Conservation (phyloP, 2,888 invertebrate species). For the Cantharis nigra region DNA sequence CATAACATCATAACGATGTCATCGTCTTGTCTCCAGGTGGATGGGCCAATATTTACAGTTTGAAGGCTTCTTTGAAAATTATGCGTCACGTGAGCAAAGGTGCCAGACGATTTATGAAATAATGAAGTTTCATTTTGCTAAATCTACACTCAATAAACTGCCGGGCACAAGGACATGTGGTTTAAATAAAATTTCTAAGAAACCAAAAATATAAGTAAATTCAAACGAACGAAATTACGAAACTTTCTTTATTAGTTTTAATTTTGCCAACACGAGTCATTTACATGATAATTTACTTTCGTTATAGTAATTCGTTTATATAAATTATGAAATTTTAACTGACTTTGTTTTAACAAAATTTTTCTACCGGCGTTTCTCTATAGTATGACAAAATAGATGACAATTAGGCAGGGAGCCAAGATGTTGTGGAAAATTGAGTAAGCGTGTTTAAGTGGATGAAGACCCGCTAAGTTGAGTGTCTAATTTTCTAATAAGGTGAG, state of each 20-base stretch:
- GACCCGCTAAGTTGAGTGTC: slow-evolving; percentile 24
- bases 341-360: background rate
- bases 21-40: slow-evolving; percentile 18
- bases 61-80: slow-evolving; percentile 15
- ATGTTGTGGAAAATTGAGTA: background rate
- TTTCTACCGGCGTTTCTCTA: background rate
- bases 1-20: slow-evolving; percentile 12
- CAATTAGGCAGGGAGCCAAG: background rate
- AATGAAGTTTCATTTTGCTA: slow-evolving; percentile 17
- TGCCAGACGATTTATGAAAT: slow-evolving; percentile 36
- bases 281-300: background rate
- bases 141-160: slow-evolving; percentile 13
- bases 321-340: background rate
- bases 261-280: background rate
- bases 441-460: background rate
- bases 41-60: slow-evolving; percentile 9
- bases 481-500: slow-evolving; percentile 43
- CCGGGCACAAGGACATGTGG: slow-evolving; percentile 14
- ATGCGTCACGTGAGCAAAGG: slow-evolving; percentile 22
- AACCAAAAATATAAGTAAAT: background rate
- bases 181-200: slow-evolving; percentile 15
- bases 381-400: background rate
- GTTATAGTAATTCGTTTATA: background rate
- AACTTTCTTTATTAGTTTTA: background rate
- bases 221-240: slow-evolving; percentile 4